Base-by-base conservation (phyloP, 1,140 invertebrate species). In the Aphelinus certus region DNA sequence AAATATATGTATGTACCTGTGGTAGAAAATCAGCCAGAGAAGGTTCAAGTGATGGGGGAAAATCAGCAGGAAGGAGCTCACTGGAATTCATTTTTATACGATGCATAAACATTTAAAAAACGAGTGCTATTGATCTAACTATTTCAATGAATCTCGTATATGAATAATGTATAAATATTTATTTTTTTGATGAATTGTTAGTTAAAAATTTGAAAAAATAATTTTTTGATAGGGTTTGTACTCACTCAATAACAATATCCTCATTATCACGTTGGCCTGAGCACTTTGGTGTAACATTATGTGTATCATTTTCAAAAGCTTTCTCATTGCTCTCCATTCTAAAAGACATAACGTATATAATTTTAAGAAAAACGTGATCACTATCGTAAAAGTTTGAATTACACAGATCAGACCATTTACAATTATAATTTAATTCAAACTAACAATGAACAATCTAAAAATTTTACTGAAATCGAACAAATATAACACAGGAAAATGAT, bases 71-170 rank as follows among this genome's bases (percentile, higher is more conserved):
- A 47, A 80, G 63, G 7, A 77, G 76, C 72, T 79, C 71, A 61
- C 82, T 83, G 77, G 73, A 82, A 81, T 77, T 77, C 62, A 76
- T 46, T 66, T 77, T 79, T 56, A 26, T 26, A 26, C 26, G 26
- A 26, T 26, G 26, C 26, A 26, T 26, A 26, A 26, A 26, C 26
- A 26, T 26, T 26, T 26, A 26, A 26, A 26, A 26, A 26, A 26
- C 26, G 26, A 26, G 26, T 26, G 26, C 26, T 26, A 26, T 26
- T 26, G 26, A 26, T 26, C 26, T 26, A 26, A 26, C 26, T 26
- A 26, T 26, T 26, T 26, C 26, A 26, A 26, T 26, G 26, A 26
- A 26, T 26, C 26, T 26, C 26, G 26, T 26, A 69, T 70, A 55
- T 75, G 66, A 70, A 69, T 69, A 68, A 63, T 49, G 26, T 48